Evolutionary conservation across 1,140 invertebrate species (phyloP), one percentile per base, ranked within the genome.

Genomic region (Grapholita molesta): DNA sequence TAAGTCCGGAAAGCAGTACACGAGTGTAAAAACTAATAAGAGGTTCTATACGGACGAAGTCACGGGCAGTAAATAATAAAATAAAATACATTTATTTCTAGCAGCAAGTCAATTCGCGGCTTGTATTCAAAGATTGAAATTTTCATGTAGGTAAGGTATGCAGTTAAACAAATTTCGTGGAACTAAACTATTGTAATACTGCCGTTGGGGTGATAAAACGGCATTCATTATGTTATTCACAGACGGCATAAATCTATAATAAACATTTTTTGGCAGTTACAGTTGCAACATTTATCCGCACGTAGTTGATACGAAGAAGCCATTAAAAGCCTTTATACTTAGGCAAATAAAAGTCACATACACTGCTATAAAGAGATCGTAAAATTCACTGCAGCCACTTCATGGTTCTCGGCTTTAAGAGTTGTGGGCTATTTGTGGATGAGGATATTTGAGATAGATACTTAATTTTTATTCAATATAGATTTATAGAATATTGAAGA

Each of bases 261-360:
- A 61, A 61, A 71, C 68, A 71, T 66, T 70, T 71, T 38, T 68
- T 55, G 71, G 74, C 80, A 78, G 74, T 83, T 78, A 80, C 76
- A 80, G 64, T 9, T 79, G 77, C 73, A 80, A 80, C 79, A 80
- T 85, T 86, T 82, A 84, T 71, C 77, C 78, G 70, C 78, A 77
- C 81, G 80, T 86, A 75, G 80, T 83, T 86, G 84, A 83, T 86
- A 85, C 76, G 71, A 81, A 83, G 78, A 79, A 78, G 70, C 84
- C 83, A 86, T 90, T 89, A 88, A 90, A 88, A 74, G 84, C 79
- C 80, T 85, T 86, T 88, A 87, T 84, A 21, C 18, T 48, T 48
- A 87, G 81, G 77, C 82, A 85, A 90, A 89, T 89, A 89, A 90
- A 89, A 87, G 82, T 83, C 79, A 70, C 79, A 86, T 88, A 79